These are phyloP conservation scores for Diarsia brunnea DNA, from an alignment of 2,888 invertebrate species.

Conservation along the genomic window DNA sequence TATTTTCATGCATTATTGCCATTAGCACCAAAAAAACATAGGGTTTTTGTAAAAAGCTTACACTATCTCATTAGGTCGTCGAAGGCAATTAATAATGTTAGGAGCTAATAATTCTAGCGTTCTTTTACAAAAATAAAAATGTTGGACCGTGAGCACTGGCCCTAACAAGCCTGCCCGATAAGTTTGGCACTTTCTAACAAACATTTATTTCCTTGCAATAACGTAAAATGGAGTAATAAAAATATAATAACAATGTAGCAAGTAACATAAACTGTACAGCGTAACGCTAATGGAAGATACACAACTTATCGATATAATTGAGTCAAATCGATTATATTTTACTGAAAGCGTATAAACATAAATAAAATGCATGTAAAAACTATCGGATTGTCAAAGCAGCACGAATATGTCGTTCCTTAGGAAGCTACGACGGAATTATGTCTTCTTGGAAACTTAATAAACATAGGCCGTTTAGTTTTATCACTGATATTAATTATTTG, in stretches of 20 bases:
- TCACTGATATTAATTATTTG: neutral
- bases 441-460: conserved; percentile 11
- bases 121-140: neutral
- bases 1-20: neutral
- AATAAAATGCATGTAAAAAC: conserved; percentile 70
- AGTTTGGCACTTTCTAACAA: conserved; percentile 80
- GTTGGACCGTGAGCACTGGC: conserved; percentile 48
- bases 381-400: conserved; percentile 53
- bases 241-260: conserved; percentile 77
- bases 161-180: conserved; percentile 59
- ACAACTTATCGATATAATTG: conserved; percentile 73
- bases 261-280: conserved; percentile 77
- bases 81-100: neutral
- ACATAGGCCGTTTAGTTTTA: neutral
- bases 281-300: conserved; percentile 85
- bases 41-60: neutral
- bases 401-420: conserved; percentile 21
- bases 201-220: conserved; percentile 74
- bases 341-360: conserved; percentile 67
- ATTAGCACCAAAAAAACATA: neutral
- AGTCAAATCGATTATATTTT: conserved; percentile 58
- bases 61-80: neutral
- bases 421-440: conserved; percentile 38
- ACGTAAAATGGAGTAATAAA: conserved; percentile 75
- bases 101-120: neutral